Conservation (phyloP, 2,113 vertebrate species). For the Odocoileus hemionus region DNA sequence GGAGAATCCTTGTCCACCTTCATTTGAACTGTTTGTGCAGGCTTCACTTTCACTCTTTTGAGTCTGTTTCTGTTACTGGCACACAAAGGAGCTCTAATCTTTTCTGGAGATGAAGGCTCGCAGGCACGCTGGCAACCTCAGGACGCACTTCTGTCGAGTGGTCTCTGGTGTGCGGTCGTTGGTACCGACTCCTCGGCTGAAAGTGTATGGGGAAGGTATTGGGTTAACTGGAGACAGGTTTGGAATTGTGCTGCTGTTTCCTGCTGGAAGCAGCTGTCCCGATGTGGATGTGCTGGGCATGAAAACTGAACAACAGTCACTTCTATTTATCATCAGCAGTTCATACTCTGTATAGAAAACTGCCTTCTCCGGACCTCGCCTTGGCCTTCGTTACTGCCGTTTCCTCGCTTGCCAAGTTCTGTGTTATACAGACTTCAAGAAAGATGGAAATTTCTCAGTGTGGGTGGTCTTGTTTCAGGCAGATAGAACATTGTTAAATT, state of each 20-base stretch:
- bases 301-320: fast-evolving
- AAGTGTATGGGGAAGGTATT: neutral
- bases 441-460: neutral
- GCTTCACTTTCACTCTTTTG: neutral
- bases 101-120: neutral
- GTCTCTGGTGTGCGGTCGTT: neutral
- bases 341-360: fast-evolving
- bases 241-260: neutral
- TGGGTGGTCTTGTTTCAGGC: neutral
- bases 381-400: neutral
- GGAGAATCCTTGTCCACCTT: neutral
- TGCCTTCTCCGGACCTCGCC: fast-evolving
- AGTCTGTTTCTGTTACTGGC: neutral
- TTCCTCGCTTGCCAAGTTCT: too few relatives aligned
- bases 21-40: neutral
- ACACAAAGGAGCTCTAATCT: neutral
- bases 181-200: neutral
- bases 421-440: neutral
- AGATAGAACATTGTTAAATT: too few relatives aligned
- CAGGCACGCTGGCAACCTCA: neutral
- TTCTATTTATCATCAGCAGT: neutral
- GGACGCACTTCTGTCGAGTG: neutral
- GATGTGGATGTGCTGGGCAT: fast-evolving
- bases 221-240: neutral
- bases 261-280: neutral